Evolutionary conservation across 2,113 vertebrate genomes (phyloP), one percentile per base, ranked within the genome.

Genomic region (Rhinogobius similis): DNA sequence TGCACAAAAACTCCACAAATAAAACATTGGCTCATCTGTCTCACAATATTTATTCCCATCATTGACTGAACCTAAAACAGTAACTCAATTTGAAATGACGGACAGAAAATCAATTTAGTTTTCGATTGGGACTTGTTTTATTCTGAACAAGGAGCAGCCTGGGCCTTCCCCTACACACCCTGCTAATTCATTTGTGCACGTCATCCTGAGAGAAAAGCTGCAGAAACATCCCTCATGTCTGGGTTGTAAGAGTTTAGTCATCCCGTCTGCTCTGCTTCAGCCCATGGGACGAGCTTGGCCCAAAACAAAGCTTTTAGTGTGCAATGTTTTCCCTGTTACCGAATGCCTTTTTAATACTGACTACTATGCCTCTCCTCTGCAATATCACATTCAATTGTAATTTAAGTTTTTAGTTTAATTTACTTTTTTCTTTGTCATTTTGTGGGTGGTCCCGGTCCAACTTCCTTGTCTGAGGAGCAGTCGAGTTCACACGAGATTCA

Each of bases 401-500:
- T 67, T 61, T 70, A 11, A 13, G 10, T 41, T 41, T 8, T 63
- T 68, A 55, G 71, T 83, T 73, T 65, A 46, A 46, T 20, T 1
- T 36, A 36, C 0, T n/a, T 36, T 72, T 79, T 56, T 76, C 72
- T 69, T 77, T 72, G 67, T 85, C 65, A 56, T 77, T 63, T 78
- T 73, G 85, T 80, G 84, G 90, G 91, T 90, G 90, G 91, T 91
- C 89, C 76, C 48, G 21, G 80, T 72, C 84, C 85, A 84, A 82
- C 82, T 81, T 79, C 73, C 81, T 82, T 66, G 86, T 85, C 83
- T 84, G 81, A 32, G 24, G 68, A 79, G 77, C 89, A 79, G 55
- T 65, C 52, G 85, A 81, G 82, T 88, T 87, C 79, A 88, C 85
- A 87, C 69, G 65, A 88, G 88, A 79, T 79, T 73, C 84, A 88